Evolutionary conservation across 2,797 vertebrate genomes (phyloP).

Genomic region (Dendrocincla fuliginosa): DNA sequence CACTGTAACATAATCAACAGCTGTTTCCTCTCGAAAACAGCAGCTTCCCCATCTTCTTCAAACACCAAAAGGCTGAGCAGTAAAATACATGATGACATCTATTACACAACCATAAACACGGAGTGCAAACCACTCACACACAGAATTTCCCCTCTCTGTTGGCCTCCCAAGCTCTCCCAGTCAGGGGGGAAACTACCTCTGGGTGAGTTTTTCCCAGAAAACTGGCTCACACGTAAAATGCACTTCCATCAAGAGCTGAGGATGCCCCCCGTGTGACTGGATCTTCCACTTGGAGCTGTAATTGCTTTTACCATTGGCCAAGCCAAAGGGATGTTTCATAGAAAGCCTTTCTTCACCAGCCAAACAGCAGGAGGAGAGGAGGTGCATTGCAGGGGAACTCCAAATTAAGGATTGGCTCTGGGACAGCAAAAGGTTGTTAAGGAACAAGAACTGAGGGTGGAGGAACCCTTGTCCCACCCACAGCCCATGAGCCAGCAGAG

Average conservation of each 20-base stretch:
- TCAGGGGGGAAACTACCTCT: not conserved
- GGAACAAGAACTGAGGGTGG: not conserved
- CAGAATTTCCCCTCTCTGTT: not conserved
- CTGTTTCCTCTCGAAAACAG: slow-evolving; percentile 1
- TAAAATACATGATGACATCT: not conserved
- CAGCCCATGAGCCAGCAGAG: not conserved
- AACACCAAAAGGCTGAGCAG: not conserved
- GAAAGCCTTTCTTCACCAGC: not conserved
- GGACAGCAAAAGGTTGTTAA: not conserved
- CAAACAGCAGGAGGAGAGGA: not conserved
- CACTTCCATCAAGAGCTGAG: not conserved
- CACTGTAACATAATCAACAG: not conserved
- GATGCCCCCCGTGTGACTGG: not conserved
- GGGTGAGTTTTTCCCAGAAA: slow-evolving; percentile 3
- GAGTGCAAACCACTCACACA: not conserved
- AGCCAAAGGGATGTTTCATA: not conserved
- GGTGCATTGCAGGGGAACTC: not conserved
- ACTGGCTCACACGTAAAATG: not conserved
- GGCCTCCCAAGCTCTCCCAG: not conserved
- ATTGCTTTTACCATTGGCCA: not conserved
- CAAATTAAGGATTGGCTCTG: not conserved
- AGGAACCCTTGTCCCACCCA: not conserved
- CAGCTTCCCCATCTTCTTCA: not conserved
- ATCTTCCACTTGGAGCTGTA: not conserved
- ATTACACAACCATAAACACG: not conserved